Conservation (phyloP, 2,797 vertebrate species). For the Periophthalmus magnuspinnatus region DNA sequence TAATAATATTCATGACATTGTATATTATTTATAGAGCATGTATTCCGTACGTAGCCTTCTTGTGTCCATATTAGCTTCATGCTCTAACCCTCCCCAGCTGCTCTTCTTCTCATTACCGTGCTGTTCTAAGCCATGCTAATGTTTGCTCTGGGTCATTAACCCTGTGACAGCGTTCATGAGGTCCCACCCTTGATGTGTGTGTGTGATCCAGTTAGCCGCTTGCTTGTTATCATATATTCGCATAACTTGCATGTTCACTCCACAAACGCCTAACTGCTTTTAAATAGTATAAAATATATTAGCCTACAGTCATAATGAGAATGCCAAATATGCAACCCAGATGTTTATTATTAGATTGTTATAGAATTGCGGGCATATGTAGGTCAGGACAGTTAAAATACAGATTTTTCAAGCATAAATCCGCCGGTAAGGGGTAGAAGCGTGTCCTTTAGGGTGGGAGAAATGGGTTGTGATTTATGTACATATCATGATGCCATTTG, state of each 20-base stretch:
- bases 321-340: constrained; percentile 5
- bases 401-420: constrained; percentile 49
- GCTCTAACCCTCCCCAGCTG: background rate
- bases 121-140: constrained; percentile 55
- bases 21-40: constrained; percentile 3
- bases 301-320: background rate
- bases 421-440: constrained; percentile 50
- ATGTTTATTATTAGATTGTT: constrained; percentile 8
- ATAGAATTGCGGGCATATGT: constrained; percentile 33
- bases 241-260: constrained; percentile 20
- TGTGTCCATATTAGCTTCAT: background rate
- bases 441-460: constrained; percentile 52
- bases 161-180: constrained; percentile 52
- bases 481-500: constrained; percentile 65
- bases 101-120: constrained; percentile 45
- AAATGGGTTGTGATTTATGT: constrained; percentile 67
- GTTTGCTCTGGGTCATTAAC: constrained; percentile 58
- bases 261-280: background rate
- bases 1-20: background rate
- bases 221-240: constrained; percentile 4
- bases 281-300: constrained; percentile 19
- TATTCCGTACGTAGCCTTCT: too few species aligned
- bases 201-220: constrained; percentile 21
- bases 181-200: constrained; percentile 31
- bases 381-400: constrained; percentile 35